These are phyloP conservation scores for Chloropsis cyanopogon DNA, from an alignment of 2,113 vertebrate species.

Conservation along the genomic window DNA sequence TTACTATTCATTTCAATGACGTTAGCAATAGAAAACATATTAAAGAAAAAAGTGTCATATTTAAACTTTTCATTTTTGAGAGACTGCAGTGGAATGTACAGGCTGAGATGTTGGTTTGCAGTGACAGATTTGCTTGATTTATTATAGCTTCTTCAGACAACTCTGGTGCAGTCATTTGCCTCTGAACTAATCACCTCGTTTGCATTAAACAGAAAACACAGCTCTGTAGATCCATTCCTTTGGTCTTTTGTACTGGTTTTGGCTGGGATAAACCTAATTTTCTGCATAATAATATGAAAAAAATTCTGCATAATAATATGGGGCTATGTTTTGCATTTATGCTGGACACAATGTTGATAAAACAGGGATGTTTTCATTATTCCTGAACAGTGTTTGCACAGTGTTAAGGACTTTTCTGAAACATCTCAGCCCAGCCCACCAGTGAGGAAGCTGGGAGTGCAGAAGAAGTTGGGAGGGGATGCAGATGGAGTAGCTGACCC, in stretches of 20 bases:
- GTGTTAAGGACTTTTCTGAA: background rate
- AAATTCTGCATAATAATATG: background rate
- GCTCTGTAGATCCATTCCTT: background rate
- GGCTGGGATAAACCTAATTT: background rate
- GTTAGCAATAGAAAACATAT: background rate
- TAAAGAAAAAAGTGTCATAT: background rate
- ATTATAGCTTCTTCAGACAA: background rate
- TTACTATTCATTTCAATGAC: background rate
- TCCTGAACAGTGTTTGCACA: background rate
- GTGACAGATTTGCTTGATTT: background rate
- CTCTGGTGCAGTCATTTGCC: background rate
- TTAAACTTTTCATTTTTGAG: background rate
- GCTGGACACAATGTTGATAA: background rate
- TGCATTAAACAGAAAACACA: background rate
- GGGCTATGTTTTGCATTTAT: background rate
- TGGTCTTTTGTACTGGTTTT: background rate
- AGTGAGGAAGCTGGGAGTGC: background rate
- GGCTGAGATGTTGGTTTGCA: background rate
- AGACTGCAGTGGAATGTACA: background rate
- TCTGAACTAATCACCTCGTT: background rate
- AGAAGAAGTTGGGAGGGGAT: background rate
- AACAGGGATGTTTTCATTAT: background rate
- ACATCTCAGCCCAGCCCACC: background rate
- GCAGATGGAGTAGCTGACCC: background rate
- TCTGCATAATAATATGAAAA: background rate